phyloP scores from a whole-genome alignment of 2,888 invertebrate genomes.

The Cephus runcator region DNA sequence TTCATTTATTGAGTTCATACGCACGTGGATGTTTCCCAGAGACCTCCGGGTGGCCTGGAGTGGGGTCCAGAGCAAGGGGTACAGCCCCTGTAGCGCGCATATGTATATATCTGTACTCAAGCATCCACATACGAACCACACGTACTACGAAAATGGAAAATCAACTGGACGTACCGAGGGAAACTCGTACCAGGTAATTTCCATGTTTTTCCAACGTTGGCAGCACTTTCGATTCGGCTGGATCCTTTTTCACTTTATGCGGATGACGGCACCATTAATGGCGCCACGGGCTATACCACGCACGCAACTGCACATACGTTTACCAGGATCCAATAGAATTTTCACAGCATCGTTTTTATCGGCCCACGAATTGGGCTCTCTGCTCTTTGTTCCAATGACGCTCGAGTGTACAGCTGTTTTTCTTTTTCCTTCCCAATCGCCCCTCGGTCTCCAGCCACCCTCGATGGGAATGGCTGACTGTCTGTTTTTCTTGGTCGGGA shows the following conservation, averaged over 20 bases:
- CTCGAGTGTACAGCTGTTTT: neutral
- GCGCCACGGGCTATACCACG: slow-evolving; percentile 8
- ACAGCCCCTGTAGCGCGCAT: neutral
- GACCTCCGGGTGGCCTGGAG: neutral
- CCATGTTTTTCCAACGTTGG: neutral
- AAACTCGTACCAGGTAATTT: neutral
- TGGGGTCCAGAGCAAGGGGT: neutral
- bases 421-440: neutral
- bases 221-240: neutral
- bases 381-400: neutral
- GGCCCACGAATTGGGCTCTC: neutral
- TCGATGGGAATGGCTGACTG: neutral
- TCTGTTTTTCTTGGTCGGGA: neutral
- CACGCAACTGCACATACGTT: too few species aligned
- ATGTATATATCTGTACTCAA: neutral
- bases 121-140: neutral
- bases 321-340: neutral
- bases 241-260: slow-evolving; percentile 1
- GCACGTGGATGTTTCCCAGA: neutral
- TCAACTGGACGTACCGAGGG: neutral
- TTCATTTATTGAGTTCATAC: slow-evolving; percentile 5
- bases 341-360: neutral
- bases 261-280: slow-evolving; percentile 19
- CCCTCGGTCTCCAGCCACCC: neutral
- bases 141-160: neutral